Evolutionary conservation across 2,113 vertebrate genomes (phyloP), one percentile per base, ranked within the genome.

Genomic region (Stomatorhinus ivindoensis): DNA sequence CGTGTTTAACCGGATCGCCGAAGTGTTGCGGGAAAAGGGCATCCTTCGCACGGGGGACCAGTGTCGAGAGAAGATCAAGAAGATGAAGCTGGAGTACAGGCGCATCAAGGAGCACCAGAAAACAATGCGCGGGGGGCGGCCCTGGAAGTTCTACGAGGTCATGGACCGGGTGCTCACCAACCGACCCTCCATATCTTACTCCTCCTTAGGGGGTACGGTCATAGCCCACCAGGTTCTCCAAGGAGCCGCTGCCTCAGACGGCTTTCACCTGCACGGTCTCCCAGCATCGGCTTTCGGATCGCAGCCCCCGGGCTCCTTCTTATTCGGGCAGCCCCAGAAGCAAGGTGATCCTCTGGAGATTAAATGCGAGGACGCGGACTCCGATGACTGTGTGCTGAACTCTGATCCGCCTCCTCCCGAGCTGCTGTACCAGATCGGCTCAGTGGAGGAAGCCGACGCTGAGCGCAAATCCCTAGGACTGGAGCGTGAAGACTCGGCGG

Each of bases 31-130:
- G 10, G 96, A 96, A 24, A 97, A 97, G 91, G 97, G 97, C 83
- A 96, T 97, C 92, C 96, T 95, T 89, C 96, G 96, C 11, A 97
- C 96, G 0, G 97, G 97, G 0, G 96, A 97, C 91, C 96, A 97
- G 93, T 97, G 97, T 93, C 92, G 96, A 31, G 97, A 98, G 94
- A 98, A 98, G 93, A 98, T 98, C 90, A 98, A 98, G 89, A 98
- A 98, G 93, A 97, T 98, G 96, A 98, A 98, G 93, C 94, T 98
- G 92, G 97, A 98, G 87, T 98, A 98, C 89, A 95, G 97, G 0
- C 94, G 97, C 27, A 95, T 97, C 55, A 97, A 98, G 89, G 97
- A 97, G 91, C 97, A 97, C 86, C 95, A 96, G 91, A 97, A 97
- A 27, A 94, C 93, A 3, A 89, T 94, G 3, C 92, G 96, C 27